A percentile compares a stretch with the other conserved stretches of the same genome.
Evolutionary conservation across 2,888 invertebrate species (phyloP).

Genomic region (Adelognathus sp.): DNA sequence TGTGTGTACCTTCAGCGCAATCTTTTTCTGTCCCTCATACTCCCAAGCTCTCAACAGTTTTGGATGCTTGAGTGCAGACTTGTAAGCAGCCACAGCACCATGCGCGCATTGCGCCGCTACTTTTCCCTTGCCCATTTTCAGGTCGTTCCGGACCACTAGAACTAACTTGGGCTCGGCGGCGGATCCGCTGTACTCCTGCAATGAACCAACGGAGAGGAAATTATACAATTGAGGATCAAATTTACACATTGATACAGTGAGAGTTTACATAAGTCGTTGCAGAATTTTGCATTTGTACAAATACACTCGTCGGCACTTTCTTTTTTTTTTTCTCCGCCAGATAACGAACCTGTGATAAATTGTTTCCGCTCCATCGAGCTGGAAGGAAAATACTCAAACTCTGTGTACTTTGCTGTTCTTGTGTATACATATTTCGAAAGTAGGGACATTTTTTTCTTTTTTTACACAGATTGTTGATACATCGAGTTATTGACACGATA

Average conservation of each 20-base stretch:
- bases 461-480: too few relatives aligned
- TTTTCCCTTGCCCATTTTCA: slow-evolving; percentile 98
- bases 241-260: neutral
- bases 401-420: too few relatives aligned
- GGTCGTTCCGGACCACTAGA: slow-evolving; percentile 92
- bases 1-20: slow-evolving; percentile 87
- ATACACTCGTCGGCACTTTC: too few relatives aligned
- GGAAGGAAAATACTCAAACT: too few relatives aligned
- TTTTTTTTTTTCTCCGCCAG: too few relatives aligned
- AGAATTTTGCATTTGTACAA: too few relatives aligned
- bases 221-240: neutral
- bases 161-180: slow-evolving; percentile 88
- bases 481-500: neutral
- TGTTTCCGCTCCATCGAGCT: too few relatives aligned
- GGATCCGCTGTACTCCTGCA: slow-evolving; percentile 21
- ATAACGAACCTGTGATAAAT: too few relatives aligned
- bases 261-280: neutral
- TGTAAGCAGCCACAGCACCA: slow-evolving; percentile 94
- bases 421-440: too few relatives aligned
- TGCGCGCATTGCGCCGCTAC: slow-evolving; percentile 97
- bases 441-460: too few relatives aligned
- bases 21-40: slow-evolving; percentile 91
- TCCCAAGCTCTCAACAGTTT: slow-evolving; percentile 86
- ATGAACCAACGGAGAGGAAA: too few relatives aligned
- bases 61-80: slow-evolving; percentile 86